Evolutionary conservation across 2,797 vertebrate genomes (phyloP).

Genomic region (Notolepis coatsorum): DNA sequence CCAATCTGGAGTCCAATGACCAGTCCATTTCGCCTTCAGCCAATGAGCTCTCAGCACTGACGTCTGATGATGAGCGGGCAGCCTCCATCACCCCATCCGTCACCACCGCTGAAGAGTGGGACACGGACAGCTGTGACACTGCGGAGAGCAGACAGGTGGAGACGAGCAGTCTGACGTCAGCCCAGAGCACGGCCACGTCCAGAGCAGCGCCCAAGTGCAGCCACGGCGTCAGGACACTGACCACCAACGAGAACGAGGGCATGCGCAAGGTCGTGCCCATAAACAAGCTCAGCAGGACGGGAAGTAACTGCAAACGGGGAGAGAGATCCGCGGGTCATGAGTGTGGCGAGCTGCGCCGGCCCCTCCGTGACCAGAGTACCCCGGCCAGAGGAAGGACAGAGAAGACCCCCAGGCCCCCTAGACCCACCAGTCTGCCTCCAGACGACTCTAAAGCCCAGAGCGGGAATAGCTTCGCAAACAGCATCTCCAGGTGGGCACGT

Average conservation of each 20-base stretch:
- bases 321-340: conserved; percentile 76
- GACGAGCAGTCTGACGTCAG: conserved; percentile 63
- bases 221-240: conserved; percentile 81
- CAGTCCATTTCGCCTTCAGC: conserved; percentile 53
- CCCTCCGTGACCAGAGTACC: conserved; percentile 85
- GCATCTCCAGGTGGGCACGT: conserved; percentile 74
- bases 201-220: conserved; percentile 39
- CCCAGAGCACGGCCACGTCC: conserved; percentile 57
- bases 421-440: conserved; percentile 84
- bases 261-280: conserved; percentile 95
- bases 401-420: conserved; percentile 73
- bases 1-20: conserved; percentile 75
- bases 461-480: conserved; percentile 62
- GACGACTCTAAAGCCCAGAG: conserved; percentile 85
- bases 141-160: conserved; percentile 63
- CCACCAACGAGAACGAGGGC: conserved; percentile 85
- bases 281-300: conserved; percentile 79
- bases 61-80: conserved; percentile 31
- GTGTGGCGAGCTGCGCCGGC: conserved; percentile 63
- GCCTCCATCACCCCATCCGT: conserved; percentile 45
- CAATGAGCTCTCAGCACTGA: conserved; percentile 58
- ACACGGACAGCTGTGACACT: conserved; percentile 75
- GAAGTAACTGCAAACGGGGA: conserved; percentile 68
- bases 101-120: conserved; percentile 73
- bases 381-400: conserved; percentile 82